Conservation (phyloP, 2,888 invertebrate genomes). For the Parnassius apollo region DNA sequence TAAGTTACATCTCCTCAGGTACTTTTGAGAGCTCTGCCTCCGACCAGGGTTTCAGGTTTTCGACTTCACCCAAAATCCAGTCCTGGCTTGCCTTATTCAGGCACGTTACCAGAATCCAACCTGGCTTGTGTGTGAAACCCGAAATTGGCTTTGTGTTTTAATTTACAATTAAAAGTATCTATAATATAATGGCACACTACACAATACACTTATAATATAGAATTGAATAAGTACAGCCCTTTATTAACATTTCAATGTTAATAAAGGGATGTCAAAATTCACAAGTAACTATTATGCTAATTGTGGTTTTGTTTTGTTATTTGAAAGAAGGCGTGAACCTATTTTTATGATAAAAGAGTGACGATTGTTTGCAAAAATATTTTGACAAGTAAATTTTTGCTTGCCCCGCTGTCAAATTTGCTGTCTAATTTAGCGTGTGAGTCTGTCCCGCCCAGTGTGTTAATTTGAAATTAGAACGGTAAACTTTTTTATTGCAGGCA, state of each 20-base stretch:
- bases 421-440: conserved; percentile 65
- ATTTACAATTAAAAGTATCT: no score
- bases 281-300: conserved; percentile 75
- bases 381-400: conserved; percentile 76
- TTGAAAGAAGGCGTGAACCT: conserved; percentile 52
- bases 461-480: conserved; percentile 70
- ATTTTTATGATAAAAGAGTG: conserved; percentile 46
- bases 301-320: conserved; percentile 79
- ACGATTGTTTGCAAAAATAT: conserved; percentile 79
- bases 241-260: conserved; percentile 35
- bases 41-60: no score
- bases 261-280: no score
- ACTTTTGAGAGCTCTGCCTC: no score
- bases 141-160: no score
- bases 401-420: conserved; percentile 68
- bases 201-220: background rate
- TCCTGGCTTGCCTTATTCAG: no score
- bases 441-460: conserved; percentile 56
- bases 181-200: no score
- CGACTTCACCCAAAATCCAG: no score
- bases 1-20: no score
- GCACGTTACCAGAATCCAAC: no score
- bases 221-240: conserved; percentile 3
- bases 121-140: no score
- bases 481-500: conserved; percentile 71